Conservation (phyloP, 2,797 vertebrate species). For the Prionace glauca region DNA sequence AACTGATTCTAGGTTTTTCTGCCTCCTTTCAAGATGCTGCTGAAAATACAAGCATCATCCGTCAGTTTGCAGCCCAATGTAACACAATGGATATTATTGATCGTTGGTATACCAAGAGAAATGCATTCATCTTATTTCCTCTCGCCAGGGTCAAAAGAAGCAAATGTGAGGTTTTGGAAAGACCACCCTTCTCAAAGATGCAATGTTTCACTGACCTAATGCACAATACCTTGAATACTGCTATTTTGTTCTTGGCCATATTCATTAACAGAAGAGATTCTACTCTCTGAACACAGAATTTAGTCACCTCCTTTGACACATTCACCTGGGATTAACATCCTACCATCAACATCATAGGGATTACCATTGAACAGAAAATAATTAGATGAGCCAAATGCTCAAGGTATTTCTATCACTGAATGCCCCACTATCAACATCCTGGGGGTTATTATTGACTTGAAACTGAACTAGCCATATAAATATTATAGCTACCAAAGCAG, state of each 20-base stretch:
- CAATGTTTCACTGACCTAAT: background rate
- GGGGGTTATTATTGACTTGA: no score
- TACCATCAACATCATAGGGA: background rate
- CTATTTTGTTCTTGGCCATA: background rate
- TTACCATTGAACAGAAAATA: background rate
- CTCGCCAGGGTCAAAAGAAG: background rate
- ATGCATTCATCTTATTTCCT: background rate
- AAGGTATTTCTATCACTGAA: no score
- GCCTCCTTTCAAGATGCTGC: background rate
- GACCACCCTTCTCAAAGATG: background rate
- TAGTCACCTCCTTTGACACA: background rate
- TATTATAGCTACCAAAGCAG: background rate
- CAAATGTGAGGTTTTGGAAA: background rate
- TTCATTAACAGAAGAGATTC: background rate
- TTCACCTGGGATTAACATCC: background rate
- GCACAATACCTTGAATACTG: background rate
- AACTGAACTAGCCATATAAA: background rate
- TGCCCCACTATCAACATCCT: no score
- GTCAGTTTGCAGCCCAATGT: background rate
- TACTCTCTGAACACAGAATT: background rate
- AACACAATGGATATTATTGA: background rate
- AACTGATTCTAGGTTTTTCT: background rate
- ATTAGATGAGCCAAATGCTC: background rate
- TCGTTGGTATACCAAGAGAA: background rate
- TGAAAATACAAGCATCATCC: background rate